Evolutionary conservation across 2,797 vertebrate species (phyloP), one percentile per base, ranked within the genome.

Genomic region (Chelon auratus): DNA sequence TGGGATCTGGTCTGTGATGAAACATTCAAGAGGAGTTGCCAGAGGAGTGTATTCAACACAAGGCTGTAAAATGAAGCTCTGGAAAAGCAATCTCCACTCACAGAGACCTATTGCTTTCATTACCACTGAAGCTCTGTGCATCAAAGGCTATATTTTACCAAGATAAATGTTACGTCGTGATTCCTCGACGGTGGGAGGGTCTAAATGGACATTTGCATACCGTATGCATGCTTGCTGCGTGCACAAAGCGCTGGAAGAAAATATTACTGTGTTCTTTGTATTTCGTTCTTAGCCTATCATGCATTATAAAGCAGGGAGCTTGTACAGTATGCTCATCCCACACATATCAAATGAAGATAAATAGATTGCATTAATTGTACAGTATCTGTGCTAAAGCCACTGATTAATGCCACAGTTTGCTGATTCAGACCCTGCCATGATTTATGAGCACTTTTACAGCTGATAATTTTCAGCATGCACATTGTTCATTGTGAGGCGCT

Each of bases 1-100:
- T 83, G 90, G 92, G 90, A 92, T 89, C 87, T 79, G 78, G 68
- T 89, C 87, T 91, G 89, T 93, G 91, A 93, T 93, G 89, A 93
- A 93, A 93, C 90, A 92, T 93, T 93, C 88, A 92, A 73, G 86
- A 89, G 75, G 83, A 89, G 89, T 89, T 91, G 88, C 89, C 83
- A 91, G 87, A 89, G 83, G 80, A 92, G 89, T 87, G 82, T 77
- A 81, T 92, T 89, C 88, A 81, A 87, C 73, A 74, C 74, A 85
- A 45, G 71, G 86, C 86, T 92, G 82, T 91, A 91, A 92, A 92
- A 91, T 90, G 89, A 92, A 91, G 89, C 86, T 88, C 87, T 87
- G 90, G 78, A 91, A 87, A 92, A 90, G 86, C 91, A 93, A 93
- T 92, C 88, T 92, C 80, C 83, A 77, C 84, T 91, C 89, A 71